Conservation (phyloP, 2,113 vertebrate species). For the Oophaga pumilio region DNA sequence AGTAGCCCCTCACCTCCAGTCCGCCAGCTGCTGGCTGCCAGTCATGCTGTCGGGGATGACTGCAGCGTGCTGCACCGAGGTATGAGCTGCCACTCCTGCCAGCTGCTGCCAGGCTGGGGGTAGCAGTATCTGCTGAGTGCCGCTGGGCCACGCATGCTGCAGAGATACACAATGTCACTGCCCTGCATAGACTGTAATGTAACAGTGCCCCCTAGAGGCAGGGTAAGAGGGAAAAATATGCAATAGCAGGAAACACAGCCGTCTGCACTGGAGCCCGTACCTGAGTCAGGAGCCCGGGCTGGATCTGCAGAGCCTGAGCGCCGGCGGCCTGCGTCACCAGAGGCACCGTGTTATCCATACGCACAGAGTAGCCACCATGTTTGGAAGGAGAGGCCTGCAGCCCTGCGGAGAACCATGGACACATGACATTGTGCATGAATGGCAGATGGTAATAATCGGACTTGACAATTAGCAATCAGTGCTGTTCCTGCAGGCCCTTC, state of each 20-base stretch:
- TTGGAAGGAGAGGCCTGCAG: constrained; percentile 96
- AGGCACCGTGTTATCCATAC: constrained; percentile 97
- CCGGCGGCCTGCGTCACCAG: constrained; percentile 97
- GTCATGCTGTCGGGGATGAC: constrained; percentile 96
- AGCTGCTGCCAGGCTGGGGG: constrained; percentile 97
- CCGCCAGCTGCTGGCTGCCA: constrained; percentile 86
- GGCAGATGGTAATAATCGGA: no score
- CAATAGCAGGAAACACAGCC: background rate
- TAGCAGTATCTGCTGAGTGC: constrained; percentile 95
- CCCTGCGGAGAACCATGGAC: constrained; percentile 69
- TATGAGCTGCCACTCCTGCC: constrained; percentile 85
- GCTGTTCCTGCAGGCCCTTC: no score
- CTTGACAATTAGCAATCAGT: no score
- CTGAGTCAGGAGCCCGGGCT: constrained; percentile 95
- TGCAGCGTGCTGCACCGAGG: constrained; percentile 93
- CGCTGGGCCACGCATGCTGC: constrained; percentile 96
- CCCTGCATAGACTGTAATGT: background rate
- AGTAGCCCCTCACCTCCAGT: constrained; percentile 83
- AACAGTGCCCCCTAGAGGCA: background rate
- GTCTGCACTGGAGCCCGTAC: constrained; percentile 68
- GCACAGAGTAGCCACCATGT: constrained; percentile 94
- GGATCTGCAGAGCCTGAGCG: constrained; percentile 95
- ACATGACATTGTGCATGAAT: no score
- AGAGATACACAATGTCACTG: background rate
- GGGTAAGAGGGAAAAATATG: background rate